These are phyloP conservation scores for Lasioglossum baleicum DNA, from an alignment of 1,140 invertebrate species.

Conservation along the genomic window DNA sequence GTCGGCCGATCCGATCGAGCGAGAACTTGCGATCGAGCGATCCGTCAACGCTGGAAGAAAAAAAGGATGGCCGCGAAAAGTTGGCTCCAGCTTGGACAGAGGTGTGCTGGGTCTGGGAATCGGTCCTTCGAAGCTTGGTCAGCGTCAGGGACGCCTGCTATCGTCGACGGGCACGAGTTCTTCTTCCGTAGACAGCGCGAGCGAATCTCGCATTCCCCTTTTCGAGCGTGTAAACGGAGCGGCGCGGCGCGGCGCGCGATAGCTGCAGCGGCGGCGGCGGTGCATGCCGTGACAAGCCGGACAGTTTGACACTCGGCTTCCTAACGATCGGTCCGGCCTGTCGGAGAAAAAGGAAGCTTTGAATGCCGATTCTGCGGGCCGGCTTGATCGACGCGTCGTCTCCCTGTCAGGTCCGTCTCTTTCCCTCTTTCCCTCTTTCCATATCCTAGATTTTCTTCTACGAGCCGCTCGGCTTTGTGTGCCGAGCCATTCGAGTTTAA, in stretches of 20 bases:
- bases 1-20: slow-evolving; percentile 13
- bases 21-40: not conserved
- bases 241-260: slow-evolving; percentile 32
- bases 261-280: slow-evolving; percentile 22
- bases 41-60: not conserved
- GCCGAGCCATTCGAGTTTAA: slow-evolving; percentile 54
- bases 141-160: slow-evolving; percentile 22
- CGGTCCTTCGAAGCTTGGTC: slow-evolving; percentile 8
- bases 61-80: too few species aligned
- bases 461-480: slow-evolving; percentile 30
- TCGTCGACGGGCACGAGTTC: slow-evolving; percentile 41
- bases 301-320: slow-evolving; percentile 63
- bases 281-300: slow-evolving; percentile 45
- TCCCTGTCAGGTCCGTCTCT: slow-evolving; percentile 35
- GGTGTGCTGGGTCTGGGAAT: not conserved
- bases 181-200: slow-evolving; percentile 49
- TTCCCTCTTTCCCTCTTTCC: slow-evolving; percentile 23
- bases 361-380: slow-evolving; percentile 46
- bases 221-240: slow-evolving; percentile 37
- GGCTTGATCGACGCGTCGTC: slow-evolving; percentile 60
- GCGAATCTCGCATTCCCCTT: slow-evolving; percentile 49
- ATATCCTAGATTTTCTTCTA: slow-evolving; percentile 45
- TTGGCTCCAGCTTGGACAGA: too few species aligned
- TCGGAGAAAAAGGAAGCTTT: slow-evolving; percentile 51
- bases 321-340: slow-evolving; percentile 57